These are phyloP conservation scores for Machaerirhynchus nigripectus DNA, from an alignment of 2,113 vertebrate genomes.

Conservation along the genomic window DNA sequence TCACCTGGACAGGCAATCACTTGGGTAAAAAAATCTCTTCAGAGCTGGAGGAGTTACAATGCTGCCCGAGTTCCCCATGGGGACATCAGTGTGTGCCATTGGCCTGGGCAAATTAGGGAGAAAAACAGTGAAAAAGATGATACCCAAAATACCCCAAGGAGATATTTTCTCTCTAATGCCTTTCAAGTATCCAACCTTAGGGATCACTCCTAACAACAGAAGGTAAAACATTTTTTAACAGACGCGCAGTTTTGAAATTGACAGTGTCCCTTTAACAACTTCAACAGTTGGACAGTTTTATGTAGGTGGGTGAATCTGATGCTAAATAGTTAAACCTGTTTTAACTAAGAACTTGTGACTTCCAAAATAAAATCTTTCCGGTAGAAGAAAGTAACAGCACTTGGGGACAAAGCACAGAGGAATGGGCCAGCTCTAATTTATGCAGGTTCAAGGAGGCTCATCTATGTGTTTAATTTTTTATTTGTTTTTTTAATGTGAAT, in stretches of 20 bases:
- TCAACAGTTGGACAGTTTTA: slow-evolving; percentile 20
- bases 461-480: not conserved
- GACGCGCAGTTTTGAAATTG: not conserved
- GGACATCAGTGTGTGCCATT: not conserved
- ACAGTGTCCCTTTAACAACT: slow-evolving; percentile 24
- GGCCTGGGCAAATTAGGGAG: not conserved
- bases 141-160: not conserved
- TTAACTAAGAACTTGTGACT: slow-evolving; percentile 15
- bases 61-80: not conserved
- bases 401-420: not conserved
- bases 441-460: not conserved
- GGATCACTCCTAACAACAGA: slow-evolving; percentile 13
- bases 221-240: slow-evolving; percentile 23
- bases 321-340: slow-evolving; percentile 55
- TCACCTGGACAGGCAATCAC: not conserved
- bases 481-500: not conserved
- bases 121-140: not conserved
- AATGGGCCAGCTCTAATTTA: not conserved
- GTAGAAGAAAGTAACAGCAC: not conserved
- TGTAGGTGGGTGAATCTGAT: slow-evolving; percentile 37
- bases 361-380: slow-evolving; percentile 18
- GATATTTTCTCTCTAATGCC: not conserved
- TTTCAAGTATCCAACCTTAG: not conserved
- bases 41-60: not conserved
- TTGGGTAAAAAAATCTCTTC: not conserved